Evolutionary conservation across 2,888 invertebrate genomes (phyloP).

Genomic region (Cryptocephalus moraei): DNA sequence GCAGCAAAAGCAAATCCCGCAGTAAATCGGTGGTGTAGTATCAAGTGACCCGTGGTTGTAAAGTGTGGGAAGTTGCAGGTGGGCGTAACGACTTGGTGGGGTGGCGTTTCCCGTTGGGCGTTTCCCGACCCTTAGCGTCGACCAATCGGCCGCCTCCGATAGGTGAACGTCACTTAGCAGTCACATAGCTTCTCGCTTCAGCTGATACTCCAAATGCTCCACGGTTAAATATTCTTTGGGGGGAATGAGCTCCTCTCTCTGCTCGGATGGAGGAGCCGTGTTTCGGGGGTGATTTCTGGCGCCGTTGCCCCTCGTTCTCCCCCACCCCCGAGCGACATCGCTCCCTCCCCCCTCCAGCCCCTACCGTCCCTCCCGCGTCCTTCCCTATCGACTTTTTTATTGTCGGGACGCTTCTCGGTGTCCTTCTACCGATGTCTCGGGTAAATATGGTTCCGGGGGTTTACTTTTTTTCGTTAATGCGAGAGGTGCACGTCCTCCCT

Average conservation of each 20-base stretch:
- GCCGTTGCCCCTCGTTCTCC: too few species aligned
- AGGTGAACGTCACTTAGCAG: conserved; percentile 33
- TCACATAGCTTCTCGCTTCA: conserved; percentile 35
- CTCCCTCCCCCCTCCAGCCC: too few species aligned
- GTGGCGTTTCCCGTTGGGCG: conserved; percentile 11
- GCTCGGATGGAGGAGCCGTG: background rate
- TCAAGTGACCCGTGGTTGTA: conserved; percentile 37
- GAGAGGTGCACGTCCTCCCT: too few species aligned
- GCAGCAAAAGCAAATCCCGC: conserved; percentile 18
- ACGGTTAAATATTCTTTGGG: conserved; percentile 23
- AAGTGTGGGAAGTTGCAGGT: conserved; percentile 37
- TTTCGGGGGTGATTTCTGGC: too few species aligned
- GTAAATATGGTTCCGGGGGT: too few species aligned
- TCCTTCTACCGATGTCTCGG: too few species aligned
- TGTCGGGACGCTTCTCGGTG: too few species aligned
- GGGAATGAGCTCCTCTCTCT: background rate
- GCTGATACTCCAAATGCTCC: conserved; percentile 32
- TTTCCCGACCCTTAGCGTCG: conserved; percentile 6
- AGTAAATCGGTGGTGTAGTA: conserved; percentile 33
- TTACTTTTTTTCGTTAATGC: too few species aligned
- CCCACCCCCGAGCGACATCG: too few species aligned
- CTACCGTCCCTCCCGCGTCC: too few species aligned
- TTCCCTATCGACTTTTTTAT: too few species aligned
- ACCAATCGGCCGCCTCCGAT: conserved; percentile 11
- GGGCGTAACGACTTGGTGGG: conserved; percentile 37